Evolutionary conservation across 2,888 invertebrate genomes (phyloP).

Genomic region (Dysmachus trigonus): DNA sequence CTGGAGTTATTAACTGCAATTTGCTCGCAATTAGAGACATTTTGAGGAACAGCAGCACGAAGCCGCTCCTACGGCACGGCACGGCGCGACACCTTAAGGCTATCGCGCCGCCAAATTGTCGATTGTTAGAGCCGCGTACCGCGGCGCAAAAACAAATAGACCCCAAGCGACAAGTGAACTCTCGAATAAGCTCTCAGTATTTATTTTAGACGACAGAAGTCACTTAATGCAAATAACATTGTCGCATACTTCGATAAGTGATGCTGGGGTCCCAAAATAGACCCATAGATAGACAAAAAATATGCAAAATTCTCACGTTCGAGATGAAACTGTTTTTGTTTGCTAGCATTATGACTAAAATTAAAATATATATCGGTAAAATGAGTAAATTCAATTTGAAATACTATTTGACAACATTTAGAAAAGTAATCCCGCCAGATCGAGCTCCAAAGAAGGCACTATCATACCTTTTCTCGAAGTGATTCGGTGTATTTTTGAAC

Average conservation of each 20-base stretch:
- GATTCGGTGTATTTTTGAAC: too few relatives aligned
- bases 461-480: too few relatives aligned
- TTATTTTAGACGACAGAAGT: background rate
- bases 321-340: too few relatives aligned
- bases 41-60: background rate
- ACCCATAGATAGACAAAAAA: background rate
- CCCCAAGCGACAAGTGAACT: background rate
- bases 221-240: background rate
- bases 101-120: background rate
- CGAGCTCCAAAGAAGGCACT: too few relatives aligned
- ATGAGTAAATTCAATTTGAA: too few relatives aligned
- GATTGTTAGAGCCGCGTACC: background rate
- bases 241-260: background rate
- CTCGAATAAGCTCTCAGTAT: background rate
- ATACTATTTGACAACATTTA: too few relatives aligned
- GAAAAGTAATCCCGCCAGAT: too few relatives aligned
- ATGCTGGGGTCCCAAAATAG: background rate
- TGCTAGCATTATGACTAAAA: too few relatives aligned
- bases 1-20: background rate
- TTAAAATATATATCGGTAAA: too few relatives aligned
- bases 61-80: background rate
- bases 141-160: background rate
- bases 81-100: background rate
- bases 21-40: background rate
- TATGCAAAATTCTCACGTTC: background rate